These are phyloP conservation scores for Atopsyche davidsoni DNA, from an alignment of 1,140 invertebrate genomes.

Conservation along the genomic window DNA sequence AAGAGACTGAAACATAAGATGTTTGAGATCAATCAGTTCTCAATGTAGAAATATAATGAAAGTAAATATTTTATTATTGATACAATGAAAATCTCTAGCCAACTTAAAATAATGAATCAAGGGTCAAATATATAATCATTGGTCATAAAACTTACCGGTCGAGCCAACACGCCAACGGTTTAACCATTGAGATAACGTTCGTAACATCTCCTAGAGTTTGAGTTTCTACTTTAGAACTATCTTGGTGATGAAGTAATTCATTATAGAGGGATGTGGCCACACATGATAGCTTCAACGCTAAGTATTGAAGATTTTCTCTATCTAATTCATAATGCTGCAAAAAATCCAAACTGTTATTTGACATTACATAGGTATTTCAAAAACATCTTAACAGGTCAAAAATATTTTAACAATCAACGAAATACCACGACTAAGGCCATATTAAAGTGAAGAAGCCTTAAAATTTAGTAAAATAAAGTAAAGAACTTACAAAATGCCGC, in stretches of 20 bases:
- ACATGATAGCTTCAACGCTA: conserved; percentile 79
- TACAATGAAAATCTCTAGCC: too few relatives aligned
- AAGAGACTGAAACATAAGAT: too few relatives aligned
- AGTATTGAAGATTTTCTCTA: conserved; percentile 82
- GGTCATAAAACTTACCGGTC: conserved; percentile 64
- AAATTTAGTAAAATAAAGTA: conserved; percentile 9
- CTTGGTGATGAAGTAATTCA: conserved; percentile 51
- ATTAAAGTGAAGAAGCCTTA: background rate
- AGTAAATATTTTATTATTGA: too few relatives aligned
- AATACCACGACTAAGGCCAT: conserved; percentile 6
- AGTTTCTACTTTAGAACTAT: conserved; percentile 67
- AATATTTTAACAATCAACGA: conserved; percentile 18
- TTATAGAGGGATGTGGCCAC: conserved; percentile 75
- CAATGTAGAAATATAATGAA: too few relatives aligned
- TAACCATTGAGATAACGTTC: conserved; percentile 74
- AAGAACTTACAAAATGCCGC: conserved; percentile 70
- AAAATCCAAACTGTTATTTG: conserved; percentile 35
- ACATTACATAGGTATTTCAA: background rate
- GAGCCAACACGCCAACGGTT: conserved; percentile 81
- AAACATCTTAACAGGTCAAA: conserved; percentile 24
- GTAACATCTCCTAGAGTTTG: conserved; percentile 78
- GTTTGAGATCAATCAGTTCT: too few relatives aligned
- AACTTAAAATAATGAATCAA: conserved; percentile 23
- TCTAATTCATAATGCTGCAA: conserved; percentile 89
- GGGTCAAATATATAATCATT: too few relatives aligned